These are phyloP conservation scores for Stomorhina lunata DNA, from an alignment of 2,888 invertebrate genomes.

Conservation along the genomic window DNA sequence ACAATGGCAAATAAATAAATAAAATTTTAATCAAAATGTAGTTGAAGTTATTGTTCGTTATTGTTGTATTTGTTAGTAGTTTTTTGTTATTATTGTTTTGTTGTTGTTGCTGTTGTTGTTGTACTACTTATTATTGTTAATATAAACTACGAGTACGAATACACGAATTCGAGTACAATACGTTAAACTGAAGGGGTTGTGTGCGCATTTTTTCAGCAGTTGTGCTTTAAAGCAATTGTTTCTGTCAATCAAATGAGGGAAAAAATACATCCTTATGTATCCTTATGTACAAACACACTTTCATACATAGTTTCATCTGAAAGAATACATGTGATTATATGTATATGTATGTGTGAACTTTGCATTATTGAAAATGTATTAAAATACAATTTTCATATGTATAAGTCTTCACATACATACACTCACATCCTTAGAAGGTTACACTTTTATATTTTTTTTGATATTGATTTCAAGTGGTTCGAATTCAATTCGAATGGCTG, in stretches of 20 bases:
- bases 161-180: conserved; percentile 48
- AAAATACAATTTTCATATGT: conserved; percentile 13
- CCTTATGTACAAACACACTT: background rate
- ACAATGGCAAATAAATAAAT: conserved; percentile 63
- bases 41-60: conserved; percentile 57
- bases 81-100: background rate
- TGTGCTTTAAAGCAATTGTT: conserved; percentile 65
- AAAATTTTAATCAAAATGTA: conserved; percentile 66
- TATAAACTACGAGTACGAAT: too few relatives aligned
- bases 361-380: conserved; percentile 48
- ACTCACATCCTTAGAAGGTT: conserved; percentile 29
- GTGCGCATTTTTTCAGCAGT: conserved; percentile 66
- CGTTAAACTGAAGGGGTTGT: conserved; percentile 64
- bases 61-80: conserved; percentile 26
- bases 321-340: conserved; percentile 30
- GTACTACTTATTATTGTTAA: conserved; percentile 26
- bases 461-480: conserved; percentile 60
- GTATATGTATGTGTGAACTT: background rate
- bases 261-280: too few relatives aligned
- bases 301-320: conserved; percentile 6
- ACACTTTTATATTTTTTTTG: conserved; percentile 49
- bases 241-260: conserved; percentile 62
- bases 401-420: background rate
- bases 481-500: conserved; percentile 2
- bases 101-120: conserved; percentile 34